These are phyloP conservation scores for Acromyrmex echinatior DNA, from an alignment of 1,140 invertebrate species.

Conservation along the genomic window DNA sequence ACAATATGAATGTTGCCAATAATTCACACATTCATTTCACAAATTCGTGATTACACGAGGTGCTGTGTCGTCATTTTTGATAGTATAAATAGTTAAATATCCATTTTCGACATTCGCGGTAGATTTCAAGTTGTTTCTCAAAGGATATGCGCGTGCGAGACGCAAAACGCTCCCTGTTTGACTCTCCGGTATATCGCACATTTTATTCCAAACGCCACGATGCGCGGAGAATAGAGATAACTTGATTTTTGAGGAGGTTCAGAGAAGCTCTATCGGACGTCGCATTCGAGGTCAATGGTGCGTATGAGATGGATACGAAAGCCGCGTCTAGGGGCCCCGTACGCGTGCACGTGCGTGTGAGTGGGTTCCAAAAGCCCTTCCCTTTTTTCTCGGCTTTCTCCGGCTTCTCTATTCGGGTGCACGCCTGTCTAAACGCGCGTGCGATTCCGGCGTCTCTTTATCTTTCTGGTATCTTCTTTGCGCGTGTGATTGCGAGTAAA, in stretches of 20 bases:
- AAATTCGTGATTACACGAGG: too few species aligned
- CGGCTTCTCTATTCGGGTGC: constrained; percentile 30
- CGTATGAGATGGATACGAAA: constrained; percentile 86
- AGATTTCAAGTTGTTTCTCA: constrained; percentile 10
- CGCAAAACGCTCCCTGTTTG: neutral
- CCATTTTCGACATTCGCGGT: constrained; percentile 38
- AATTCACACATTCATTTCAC: too few species aligned
- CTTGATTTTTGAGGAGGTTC: constrained; percentile 84
- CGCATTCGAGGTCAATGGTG: constrained; percentile 86
- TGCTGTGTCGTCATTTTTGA: neutral
- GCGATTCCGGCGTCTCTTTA: constrained; percentile 45
- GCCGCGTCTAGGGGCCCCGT: constrained; percentile 49
- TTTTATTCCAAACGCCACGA: constrained; percentile 70
- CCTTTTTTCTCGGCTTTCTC: constrained; percentile 36
- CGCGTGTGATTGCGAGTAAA: constrained; percentile 31
- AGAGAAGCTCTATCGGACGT: constrained; percentile 78
- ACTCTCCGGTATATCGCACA: constrained; percentile 58
- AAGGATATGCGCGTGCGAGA: too few species aligned
- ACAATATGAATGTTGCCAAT: too few species aligned
- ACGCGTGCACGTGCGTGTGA: constrained; percentile 54
- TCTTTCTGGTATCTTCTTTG: constrained; percentile 29
- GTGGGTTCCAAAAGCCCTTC: neutral
- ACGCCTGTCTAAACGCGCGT: constrained; percentile 42
- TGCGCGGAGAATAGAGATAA: constrained; percentile 81
- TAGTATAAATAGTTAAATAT: neutral